These are phyloP conservation scores for Limanda limanda DNA, from an alignment of 2,113 vertebrate genomes.

Conservation along the genomic window DNA sequence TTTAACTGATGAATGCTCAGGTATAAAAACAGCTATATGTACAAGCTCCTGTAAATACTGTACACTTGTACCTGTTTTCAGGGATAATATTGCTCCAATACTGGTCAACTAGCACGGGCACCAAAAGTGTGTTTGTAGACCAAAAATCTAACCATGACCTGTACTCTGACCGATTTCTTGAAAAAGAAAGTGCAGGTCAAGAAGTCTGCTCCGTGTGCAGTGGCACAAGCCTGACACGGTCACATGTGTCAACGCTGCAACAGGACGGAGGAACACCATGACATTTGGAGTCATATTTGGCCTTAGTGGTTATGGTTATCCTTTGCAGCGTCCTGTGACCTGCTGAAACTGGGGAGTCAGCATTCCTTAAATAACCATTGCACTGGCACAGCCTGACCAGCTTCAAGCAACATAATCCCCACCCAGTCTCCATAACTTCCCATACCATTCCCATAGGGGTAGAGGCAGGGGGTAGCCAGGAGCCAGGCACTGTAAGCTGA, in stretches of 20 bases:
- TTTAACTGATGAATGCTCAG: slow-evolving; percentile 5
- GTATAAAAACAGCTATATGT: background rate
- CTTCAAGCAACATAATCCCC: slow-evolving; percentile 58
- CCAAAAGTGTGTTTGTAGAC: slow-evolving; percentile 6
- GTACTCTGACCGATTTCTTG: background rate
- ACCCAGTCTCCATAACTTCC: slow-evolving; percentile 50
- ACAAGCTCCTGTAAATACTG: background rate
- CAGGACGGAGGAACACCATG: slow-evolving; percentile 57
- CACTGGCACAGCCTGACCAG: slow-evolving; percentile 51
- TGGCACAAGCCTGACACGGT: slow-evolving; percentile 53
- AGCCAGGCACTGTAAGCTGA: slow-evolving; percentile 36
- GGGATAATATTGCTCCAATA: background rate
- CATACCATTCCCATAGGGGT: slow-evolving; percentile 49
- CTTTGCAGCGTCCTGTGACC: slow-evolving; percentile 61
- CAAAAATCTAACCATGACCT: slow-evolving; percentile 26
- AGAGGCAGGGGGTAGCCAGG: background rate
- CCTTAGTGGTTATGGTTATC: slow-evolving; percentile 66
- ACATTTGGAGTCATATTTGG: slow-evolving; percentile 79
- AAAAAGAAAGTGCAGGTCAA: slow-evolving; percentile 29
- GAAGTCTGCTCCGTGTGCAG: slow-evolving; percentile 11
- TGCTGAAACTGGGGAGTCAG: slow-evolving; percentile 69
- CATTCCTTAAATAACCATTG: slow-evolving; percentile 80
- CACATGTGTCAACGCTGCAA: slow-evolving; percentile 24
- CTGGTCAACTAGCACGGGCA: background rate
- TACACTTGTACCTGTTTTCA: background rate